Conservation (phyloP, 2,888 invertebrate species). For the Uropetala carovei region DNA sequence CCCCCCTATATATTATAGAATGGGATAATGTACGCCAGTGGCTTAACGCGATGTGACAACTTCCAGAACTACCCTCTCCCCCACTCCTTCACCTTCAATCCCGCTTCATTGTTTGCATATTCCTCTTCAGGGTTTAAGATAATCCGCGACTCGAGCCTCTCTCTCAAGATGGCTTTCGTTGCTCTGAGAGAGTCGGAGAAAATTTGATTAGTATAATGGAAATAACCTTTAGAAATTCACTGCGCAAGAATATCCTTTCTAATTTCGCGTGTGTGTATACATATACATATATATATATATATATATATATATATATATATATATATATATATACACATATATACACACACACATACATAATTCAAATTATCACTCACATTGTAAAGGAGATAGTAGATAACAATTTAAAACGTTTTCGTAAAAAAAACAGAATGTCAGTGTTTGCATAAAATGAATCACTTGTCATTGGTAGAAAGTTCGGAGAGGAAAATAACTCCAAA, state of each 20-base stretch:
- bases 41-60: not conserved
- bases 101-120: not conserved
- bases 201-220: not conserved
- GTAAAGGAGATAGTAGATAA: too few species aligned
- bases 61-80: not conserved
- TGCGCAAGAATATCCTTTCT: not conserved
- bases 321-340: too few species aligned
- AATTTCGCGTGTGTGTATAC: too few species aligned
- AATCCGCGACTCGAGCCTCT: not conserved
- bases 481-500: too few species aligned
- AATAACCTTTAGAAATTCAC: slow-evolving; percentile 2
- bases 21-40: not conserved
- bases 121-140: not conserved
- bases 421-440: too few species aligned
- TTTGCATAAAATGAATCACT: too few species aligned
- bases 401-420: too few species aligned
- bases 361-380: too few species aligned
- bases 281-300: too few species aligned
- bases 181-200: not conserved
- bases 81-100: not conserved
- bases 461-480: too few species aligned
- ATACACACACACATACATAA: too few species aligned
- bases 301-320: too few species aligned
- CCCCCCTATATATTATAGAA: not conserved
- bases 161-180: not conserved